Evolutionary conservation across 2,888 invertebrate species (phyloP).

Genomic region (Anaspis maculata): DNA sequence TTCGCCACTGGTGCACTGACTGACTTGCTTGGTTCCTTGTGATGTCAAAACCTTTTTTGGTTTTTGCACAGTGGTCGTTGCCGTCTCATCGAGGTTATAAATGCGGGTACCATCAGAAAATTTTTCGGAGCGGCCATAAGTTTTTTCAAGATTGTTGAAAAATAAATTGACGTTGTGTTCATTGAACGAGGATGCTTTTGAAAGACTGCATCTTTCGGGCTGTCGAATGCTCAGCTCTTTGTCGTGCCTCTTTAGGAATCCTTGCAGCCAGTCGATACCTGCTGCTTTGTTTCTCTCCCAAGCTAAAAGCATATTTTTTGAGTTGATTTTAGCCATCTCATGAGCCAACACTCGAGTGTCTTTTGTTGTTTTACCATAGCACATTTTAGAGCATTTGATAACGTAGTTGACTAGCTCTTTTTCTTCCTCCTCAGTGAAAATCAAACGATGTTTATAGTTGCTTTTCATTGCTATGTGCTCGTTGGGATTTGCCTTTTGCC

Average conservation of each 20-base stretch:
- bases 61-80: slow-evolving; percentile 12
- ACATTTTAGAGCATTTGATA: slow-evolving; percentile 7
- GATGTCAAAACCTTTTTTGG: slow-evolving; percentile 7
- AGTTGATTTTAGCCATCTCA: slow-evolving; percentile 12
- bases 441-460: slow-evolving; percentile 8
- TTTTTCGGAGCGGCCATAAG: slow-evolving; percentile 10
- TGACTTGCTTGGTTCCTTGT: slow-evolving; percentile 13
- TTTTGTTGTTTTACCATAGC: slow-evolving; percentile 10
- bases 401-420: slow-evolving; percentile 3
- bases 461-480: slow-evolving; percentile 6
- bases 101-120: slow-evolving; percentile 11
- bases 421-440: slow-evolving; percentile 5
- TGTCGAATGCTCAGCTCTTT: slow-evolving; percentile 12
- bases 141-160: slow-evolving; percentile 9
- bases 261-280: slow-evolving; percentile 15
- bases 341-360: slow-evolving; percentile 8
- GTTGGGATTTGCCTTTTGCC: slow-evolving; percentile 5
- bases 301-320: slow-evolving; percentile 2
- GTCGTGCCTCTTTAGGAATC: slow-evolving; percentile 18
- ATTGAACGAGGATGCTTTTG: slow-evolving; percentile 13
- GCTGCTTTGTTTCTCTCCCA: slow-evolving; percentile 10
- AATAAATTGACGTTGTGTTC: slow-evolving; percentile 15
- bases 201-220: slow-evolving; percentile 14
- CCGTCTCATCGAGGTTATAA: slow-evolving; percentile 17
- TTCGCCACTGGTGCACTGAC: slow-evolving; percentile 10